Percentiles rank a stretch among this genome's conserved stretches.
Evolutionary conservation across 2,797 vertebrate genomes (phyloP).

Genomic region (Lateolabrax maculatus): DNA sequence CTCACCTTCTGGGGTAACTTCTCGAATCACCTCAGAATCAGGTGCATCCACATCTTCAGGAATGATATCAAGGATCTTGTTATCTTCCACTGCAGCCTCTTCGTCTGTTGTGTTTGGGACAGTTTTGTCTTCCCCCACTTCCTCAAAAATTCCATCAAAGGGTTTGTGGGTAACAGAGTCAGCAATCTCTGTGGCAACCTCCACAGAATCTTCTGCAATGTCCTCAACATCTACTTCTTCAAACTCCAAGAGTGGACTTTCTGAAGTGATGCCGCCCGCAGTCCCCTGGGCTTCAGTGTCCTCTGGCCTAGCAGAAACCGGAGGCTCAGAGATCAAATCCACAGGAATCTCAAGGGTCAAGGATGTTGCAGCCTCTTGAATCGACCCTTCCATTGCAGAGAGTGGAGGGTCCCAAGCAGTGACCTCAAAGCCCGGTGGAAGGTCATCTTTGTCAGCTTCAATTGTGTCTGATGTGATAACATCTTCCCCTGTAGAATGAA

Average conservation of each 20-base stretch:
- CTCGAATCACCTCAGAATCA: slow-evolving; percentile 21
- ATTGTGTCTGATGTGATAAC: slow-evolving; percentile 67
- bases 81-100: background rate
- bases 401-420: slow-evolving; percentile 13
- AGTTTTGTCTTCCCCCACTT: background rate
- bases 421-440: slow-evolving; percentile 17
- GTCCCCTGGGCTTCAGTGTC: slow-evolving; percentile 18
- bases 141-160: slow-evolving; percentile 1
- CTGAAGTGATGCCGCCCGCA: background rate
- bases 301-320: background rate
- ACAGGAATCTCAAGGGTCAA: background rate
- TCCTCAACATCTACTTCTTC: slow-evolving; percentile 16
- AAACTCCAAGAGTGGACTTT: slow-evolving; percentile 3
- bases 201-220: slow-evolving; percentile 22
- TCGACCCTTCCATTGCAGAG: background rate
- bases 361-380: background rate
- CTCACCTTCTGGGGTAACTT: slow-evolving; percentile 27
- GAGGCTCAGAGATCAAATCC: slow-evolving; percentile 24
- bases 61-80: background rate
- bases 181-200: slow-evolving; percentile 6
- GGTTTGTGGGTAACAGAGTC: slow-evolving; percentile 22
- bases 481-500: slow-evolving; percentile 70
- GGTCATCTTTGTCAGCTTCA: background rate
- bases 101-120: background rate
- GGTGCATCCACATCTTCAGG: slow-evolving; percentile 12